Percentiles rank a stretch among this genome's conserved stretches.
Evolutionary conservation across 2,797 vertebrate species (phyloP).

Genomic region (Centropyge bicolor): DNA sequence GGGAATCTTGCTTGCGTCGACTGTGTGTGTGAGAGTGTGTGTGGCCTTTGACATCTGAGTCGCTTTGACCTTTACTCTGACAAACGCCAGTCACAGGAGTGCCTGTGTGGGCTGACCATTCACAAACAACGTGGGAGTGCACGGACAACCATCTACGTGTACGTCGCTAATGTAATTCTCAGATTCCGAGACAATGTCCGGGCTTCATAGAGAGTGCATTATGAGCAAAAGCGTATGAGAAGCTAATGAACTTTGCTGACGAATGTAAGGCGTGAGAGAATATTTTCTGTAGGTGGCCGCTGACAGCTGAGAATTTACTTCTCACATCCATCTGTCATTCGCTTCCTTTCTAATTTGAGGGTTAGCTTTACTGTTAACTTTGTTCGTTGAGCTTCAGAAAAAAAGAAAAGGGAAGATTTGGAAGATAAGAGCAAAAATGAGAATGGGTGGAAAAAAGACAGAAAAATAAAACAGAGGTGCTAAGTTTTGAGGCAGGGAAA

Average conservation of each 20-base stretch:
- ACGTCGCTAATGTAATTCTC: conserved; percentile 38
- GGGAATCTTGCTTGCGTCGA: conserved; percentile 52
- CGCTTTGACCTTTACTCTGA: conserved; percentile 58
- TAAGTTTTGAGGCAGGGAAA: neutral
- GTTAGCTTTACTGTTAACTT: neutral
- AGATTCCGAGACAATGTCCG: conserved; percentile 9
- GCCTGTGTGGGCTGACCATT: conserved; percentile 65
- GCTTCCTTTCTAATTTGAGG: neutral
- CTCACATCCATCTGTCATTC: conserved; percentile 24
- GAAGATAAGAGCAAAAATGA: neutral
- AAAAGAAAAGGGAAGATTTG: neutral
- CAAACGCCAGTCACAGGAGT: conserved; percentile 57
- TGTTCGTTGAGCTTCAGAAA: neutral
- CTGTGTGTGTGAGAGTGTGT: conserved; percentile 40
- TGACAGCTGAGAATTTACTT: conserved; percentile 32
- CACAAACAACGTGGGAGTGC: conserved; percentile 64
- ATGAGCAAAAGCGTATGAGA: conserved; percentile 53
- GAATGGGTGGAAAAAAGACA: neutral
- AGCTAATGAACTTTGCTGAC: conserved; percentile 66
- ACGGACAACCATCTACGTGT: conserved; percentile 41
- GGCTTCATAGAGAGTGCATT: conserved; percentile 54
- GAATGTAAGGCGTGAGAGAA: conserved; percentile 38
- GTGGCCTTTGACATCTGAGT: conserved; percentile 70
- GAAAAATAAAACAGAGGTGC: neutral
- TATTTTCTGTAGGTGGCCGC: conserved; percentile 59